These are phyloP conservation scores for Mercenaria mercenaria DNA, from an alignment of 1,140 invertebrate species.

Conservation along the genomic window DNA sequence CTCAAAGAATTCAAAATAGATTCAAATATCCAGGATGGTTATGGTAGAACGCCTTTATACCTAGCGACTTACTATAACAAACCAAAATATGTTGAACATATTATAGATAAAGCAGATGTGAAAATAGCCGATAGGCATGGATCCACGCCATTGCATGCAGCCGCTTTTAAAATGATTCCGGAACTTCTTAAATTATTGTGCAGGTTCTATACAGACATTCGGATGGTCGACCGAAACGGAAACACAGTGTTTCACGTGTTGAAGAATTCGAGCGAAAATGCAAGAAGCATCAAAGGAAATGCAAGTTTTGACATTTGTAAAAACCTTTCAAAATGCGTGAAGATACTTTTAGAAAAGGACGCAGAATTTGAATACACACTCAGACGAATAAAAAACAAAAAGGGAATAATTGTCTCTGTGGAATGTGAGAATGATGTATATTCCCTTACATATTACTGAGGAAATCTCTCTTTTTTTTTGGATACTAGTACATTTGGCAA, in stretches of 20 bases:
- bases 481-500: too few relatives aligned
- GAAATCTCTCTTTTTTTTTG: too few relatives aligned
- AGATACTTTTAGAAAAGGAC: too few relatives aligned
- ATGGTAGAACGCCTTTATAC: conserved; percentile 34
- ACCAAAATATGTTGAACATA: neutral
- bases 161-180: neutral
- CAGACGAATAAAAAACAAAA: too few relatives aligned
- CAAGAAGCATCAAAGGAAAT: neutral
- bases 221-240: neutral
- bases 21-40: conserved; percentile 27
- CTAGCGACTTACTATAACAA: neutral
- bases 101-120: neutral
- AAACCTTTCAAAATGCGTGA: too few relatives aligned
- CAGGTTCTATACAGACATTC: neutral
- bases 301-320: too few relatives aligned
- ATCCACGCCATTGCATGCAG: neutral
- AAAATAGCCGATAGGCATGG: neutral
- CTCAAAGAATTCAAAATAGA: neutral
- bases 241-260: neutral
- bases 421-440: too few relatives aligned
- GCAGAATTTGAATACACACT: too few relatives aligned
- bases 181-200: neutral
- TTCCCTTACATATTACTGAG: too few relatives aligned
- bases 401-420: too few relatives aligned
- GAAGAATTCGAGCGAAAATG: neutral